Evolutionary conservation across 2,113 vertebrate genomes (phyloP).

Genomic region (Prietella phreatophila): DNA sequence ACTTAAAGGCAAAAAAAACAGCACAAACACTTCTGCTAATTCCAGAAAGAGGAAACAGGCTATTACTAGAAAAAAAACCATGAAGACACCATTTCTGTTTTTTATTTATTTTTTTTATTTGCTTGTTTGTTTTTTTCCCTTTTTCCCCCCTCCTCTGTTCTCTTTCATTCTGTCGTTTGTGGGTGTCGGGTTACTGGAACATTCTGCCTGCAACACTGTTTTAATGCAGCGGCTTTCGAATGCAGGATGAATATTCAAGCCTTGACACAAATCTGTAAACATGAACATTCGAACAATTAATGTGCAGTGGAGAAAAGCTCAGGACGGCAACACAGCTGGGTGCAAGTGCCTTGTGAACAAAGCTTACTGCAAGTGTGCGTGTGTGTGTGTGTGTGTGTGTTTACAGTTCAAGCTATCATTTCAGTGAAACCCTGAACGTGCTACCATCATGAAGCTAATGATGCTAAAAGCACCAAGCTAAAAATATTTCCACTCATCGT

Average conservation of each 20-base stretch:
- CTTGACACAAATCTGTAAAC: constrained; percentile 18
- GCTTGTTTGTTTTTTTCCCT: constrained; percentile 3
- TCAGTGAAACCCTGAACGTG: constrained; percentile 34
- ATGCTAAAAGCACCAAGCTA: constrained; percentile 47
- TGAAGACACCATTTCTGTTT: constrained; percentile 35
- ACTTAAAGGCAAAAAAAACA: neutral
- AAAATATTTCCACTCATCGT: constrained; percentile 37
- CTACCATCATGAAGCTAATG: constrained; percentile 16
- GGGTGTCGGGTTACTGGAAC: constrained; percentile 44
- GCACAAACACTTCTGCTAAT: constrained; percentile 39
- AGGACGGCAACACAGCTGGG: neutral
- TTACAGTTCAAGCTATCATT: constrained; percentile 28
- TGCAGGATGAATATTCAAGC: constrained; percentile 35
- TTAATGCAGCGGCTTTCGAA: constrained; percentile 32
- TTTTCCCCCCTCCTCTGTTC: constrained; percentile 17
- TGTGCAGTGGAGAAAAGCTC: neutral
- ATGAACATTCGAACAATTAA: constrained; percentile 14
- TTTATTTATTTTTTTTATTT: constrained; percentile 24
- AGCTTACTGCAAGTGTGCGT: neutral
- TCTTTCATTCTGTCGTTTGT: constrained; percentile 33
- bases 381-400: neutral
- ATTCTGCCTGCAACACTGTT: constrained; percentile 38
- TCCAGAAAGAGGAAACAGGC: constrained; percentile 45
- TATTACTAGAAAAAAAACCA: constrained; percentile 14
- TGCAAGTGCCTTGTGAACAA: neutral